Evolutionary conservation across 2,888 invertebrate genomes (phyloP), one percentile per base, ranked within the genome.

Genomic region (Germaria angustata): DNA sequence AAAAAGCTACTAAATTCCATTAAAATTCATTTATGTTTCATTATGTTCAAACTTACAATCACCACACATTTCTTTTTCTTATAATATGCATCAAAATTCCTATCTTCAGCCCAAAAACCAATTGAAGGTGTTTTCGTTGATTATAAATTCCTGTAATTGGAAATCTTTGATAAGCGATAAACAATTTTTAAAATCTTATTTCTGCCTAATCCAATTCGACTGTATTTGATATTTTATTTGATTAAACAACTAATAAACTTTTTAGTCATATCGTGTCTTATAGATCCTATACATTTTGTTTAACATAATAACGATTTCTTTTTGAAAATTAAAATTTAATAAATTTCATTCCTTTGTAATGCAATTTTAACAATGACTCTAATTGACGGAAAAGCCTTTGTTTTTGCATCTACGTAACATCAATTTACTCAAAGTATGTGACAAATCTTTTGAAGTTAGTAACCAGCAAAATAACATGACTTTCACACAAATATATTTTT

Each of bases 341-440:
- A 80, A 80, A 80, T 79, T 53, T 68, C 61, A 49, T 53, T 55
- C 59, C 24, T 51, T 71, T 59, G 15, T 73, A 46, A 49, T 57
- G 63, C 32, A 69, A 24, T 41, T 79, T 46, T 49, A 72, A 73
- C 63, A 82, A 39, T 55, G 73, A 80, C 76, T 75, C 76, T 80
- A 80, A 80, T 80, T 73, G 80, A 65, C 68, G 63, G 65, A 59
- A 75, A 49, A 82, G 71, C 59, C 46, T 63, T 65, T 41, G 49
- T 72, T 34, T 66, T 71, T 66, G 46, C 46, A 55, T 28, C 5
- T 22, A 17, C 34, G n/a, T 68, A 34, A 57, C 77, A 65, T 80
- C 80, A 80, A 80, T 83, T 77, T 77, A 76, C 63, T 71, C 57
- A 11, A 73, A 69, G 57, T 69, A 72, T 83, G 46, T 83, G 83